Evolutionary conservation across 2,113 vertebrate genomes (phyloP).

Genomic region (Brienomyrus longianalis): DNA sequence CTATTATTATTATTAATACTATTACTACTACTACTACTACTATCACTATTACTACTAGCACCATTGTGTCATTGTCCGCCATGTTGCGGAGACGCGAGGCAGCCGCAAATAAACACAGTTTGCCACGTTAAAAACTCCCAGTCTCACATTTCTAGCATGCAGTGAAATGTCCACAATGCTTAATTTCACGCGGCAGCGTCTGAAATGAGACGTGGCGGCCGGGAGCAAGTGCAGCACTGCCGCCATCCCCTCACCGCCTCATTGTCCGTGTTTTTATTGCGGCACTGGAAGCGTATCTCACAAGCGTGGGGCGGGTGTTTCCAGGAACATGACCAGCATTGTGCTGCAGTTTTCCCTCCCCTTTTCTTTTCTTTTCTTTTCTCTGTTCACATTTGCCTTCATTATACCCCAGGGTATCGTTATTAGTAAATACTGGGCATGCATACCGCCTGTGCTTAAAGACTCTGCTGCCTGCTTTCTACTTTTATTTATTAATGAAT

Average conservation of each 20-base stretch:
- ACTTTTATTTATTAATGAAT: background rate
- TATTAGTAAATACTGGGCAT: background rate
- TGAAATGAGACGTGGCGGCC: background rate
- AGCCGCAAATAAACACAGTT: conserved; percentile 67
- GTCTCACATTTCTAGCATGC: background rate
- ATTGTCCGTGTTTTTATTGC: background rate
- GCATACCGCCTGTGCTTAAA: background rate
- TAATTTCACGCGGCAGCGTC: background rate
- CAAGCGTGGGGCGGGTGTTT: conserved; percentile 5
- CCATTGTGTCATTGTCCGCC: conserved; percentile 72
- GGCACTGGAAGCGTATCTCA: conserved; percentile 12
- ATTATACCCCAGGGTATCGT: background rate
- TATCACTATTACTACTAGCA: conserved; percentile 45
- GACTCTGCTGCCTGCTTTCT: background rate
- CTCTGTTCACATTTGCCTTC: background rate
- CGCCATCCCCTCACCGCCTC: background rate
- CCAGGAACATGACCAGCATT: conserved; percentile 21
- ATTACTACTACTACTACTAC: background rate
- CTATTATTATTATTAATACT: background rate
- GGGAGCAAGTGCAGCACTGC: background rate
- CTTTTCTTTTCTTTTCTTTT: conserved; percentile 4
- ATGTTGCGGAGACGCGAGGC: conserved; percentile 61
- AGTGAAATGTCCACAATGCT: background rate
- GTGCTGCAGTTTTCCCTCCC: conserved; percentile 9
- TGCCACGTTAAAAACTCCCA: conserved; percentile 15